Evolutionary conservation across 2,113 vertebrate genomes (phyloP).

Genomic region (Nyctibius bracteatus): DNA sequence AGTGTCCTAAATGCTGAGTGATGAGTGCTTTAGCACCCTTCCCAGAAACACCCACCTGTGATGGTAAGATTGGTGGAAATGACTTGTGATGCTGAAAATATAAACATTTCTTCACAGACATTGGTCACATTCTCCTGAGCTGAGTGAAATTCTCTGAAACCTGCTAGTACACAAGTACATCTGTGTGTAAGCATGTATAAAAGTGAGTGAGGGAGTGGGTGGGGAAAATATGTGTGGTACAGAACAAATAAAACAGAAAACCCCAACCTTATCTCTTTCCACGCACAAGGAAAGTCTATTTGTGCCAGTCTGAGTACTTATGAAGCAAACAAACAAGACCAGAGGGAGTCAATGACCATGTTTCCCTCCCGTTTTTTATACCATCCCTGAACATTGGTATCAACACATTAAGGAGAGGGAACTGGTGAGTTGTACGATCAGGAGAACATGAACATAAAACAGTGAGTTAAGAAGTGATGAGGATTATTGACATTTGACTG

Average conservation of each 20-base stretch:
- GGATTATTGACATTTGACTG: not conserved
- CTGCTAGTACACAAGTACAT: not conserved
- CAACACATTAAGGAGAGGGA: not conserved
- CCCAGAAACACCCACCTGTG: conserved; percentile 51
- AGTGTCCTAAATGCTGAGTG: not conserved
- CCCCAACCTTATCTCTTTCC: conserved; percentile 12
- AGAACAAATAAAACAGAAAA: conserved; percentile 51
- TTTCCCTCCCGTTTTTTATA: not conserved
- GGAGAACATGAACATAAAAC: not conserved
- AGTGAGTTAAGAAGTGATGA: not conserved
- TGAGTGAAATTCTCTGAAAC: conserved; percentile 51
- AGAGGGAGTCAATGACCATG: not conserved
- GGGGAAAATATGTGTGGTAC: conserved; percentile 53
- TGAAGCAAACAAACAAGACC: conserved; percentile 21
- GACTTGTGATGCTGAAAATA: conserved; percentile 34
- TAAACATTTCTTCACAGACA: conserved; percentile 32
- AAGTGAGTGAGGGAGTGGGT: conserved; percentile 40
- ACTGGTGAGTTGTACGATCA: not conserved
- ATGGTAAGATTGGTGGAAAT: conserved; percentile 29
- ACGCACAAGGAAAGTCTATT: conserved; percentile 7
- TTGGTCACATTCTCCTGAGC: conserved; percentile 41
- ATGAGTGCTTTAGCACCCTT: conserved; percentile 9
- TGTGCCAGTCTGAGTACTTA: not conserved
- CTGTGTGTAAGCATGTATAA: not conserved
- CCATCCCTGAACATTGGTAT: not conserved